phyloP scores from a whole-genome alignment of 2,113 vertebrate genomes.

The Misgurnus mizolepis region DNA sequence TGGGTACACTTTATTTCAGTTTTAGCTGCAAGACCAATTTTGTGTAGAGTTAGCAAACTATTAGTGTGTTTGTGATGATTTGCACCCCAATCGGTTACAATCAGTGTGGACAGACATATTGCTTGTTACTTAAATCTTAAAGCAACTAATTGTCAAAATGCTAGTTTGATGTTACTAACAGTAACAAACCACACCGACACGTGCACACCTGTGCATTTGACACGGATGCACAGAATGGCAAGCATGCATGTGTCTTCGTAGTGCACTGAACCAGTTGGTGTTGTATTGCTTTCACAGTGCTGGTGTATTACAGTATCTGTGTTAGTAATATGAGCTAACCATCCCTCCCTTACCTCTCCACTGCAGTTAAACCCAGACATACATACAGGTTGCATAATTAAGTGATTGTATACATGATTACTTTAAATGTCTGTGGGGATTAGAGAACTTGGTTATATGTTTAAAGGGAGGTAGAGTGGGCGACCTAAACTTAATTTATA shows the following conservation, averaged over 20 bases:
- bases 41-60: background rate
- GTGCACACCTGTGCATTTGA: constrained; percentile 14
- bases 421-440: constrained; percentile 42
- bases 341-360: constrained; percentile 14
- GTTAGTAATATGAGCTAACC: constrained; percentile 47
- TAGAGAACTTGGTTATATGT: constrained; percentile 35
- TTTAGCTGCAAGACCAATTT: background rate
- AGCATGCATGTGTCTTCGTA: background rate
- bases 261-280: constrained; percentile 16
- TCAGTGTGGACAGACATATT: background rate
- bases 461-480: constrained; percentile 30
- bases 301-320: constrained; percentile 30
- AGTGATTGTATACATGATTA: constrained; percentile 46
- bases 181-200: constrained; percentile 35
- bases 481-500: constrained; percentile 15
- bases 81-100: background rate
- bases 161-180: constrained; percentile 31
- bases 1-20: background rate
- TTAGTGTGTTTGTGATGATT: background rate
- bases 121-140: background rate
- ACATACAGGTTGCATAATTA: constrained; percentile 36
- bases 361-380: constrained; percentile 40
- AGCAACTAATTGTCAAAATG: constrained; percentile 47
- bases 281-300: constrained; percentile 36
- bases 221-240: background rate